Evolutionary conservation across 2,113 vertebrate species (phyloP), one percentile per base, ranked within the genome.

Genomic region (Dermatemys mawii): DNA sequence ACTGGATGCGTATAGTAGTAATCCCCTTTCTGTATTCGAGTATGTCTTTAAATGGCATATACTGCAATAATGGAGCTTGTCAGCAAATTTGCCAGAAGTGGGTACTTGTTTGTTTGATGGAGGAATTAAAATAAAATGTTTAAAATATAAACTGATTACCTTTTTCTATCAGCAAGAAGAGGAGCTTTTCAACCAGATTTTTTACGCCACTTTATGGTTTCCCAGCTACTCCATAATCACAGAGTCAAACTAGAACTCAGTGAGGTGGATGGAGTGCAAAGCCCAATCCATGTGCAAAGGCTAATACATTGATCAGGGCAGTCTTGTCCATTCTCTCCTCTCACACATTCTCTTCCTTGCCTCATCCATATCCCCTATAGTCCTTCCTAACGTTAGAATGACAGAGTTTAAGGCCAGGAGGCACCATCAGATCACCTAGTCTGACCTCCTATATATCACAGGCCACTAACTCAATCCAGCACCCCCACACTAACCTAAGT

Each of bases 61-160:
- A 73, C 38, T 41, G 21, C n/a, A 41, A 41, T 73, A 41, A 73
- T 73, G 21, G 26, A 2, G 67, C 38, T 73, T 73, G 5, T 41
- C 67, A 41, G 22, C 21, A 73, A 4, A 2, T 90, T 1, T 0
- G 1, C 38, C n/a, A 80, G 22, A 90, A 78, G 1, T 2, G 57
- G 46, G 4, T 79, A 49, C 44, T 35, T 88, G 83, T 78, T 60
- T 86, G 49, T 3, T 3, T 90, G 79, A 70, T 54, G 44, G 2
- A 2, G n/a, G 17, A 87, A 8, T 67, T 87, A 75, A 67, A 46
- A 91, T 11, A 19, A 75, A 44, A 32, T 80, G 8, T 22, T 84
- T 32, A 32, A 84, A 84, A 83, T 81, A 16, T 86, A 93, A 88
- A 81, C 67, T 32, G 53, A 1, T 1, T 91, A 16, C 22, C 21